Evolutionary conservation across 2,113 vertebrate species (phyloP), one percentile per base, ranked within the genome.

Genomic region (Strix uralensis): DNA sequence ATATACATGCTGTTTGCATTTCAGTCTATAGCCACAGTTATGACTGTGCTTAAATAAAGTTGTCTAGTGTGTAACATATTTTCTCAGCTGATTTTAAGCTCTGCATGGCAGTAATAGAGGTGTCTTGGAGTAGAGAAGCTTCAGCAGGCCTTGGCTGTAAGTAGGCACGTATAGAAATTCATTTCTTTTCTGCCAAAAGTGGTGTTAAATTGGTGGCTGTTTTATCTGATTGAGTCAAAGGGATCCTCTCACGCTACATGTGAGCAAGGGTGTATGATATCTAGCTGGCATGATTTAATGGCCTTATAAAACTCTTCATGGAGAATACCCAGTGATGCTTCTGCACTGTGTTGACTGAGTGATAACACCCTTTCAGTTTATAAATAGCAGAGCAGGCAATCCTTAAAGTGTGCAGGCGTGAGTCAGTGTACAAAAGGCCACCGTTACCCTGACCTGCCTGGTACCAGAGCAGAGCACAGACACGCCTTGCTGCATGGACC

Each of bases 71-170:
- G 47, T 72, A 92, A 38, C 74, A 8, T 17, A 7, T 86, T 67
- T 94, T 93, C 81, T 58, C 82, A 74, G 79, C 86, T 94, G 92
- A 51, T 90, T 95, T 95, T 77, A 75, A 62, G 65, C 52, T 92
- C 62, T 94, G 61, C 14, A 1, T 87, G 81, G 86, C 36, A 89
- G 46, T 92, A 93, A 63, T 34, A 73, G 57, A 89, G 66, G 79
- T 52, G 81, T 79, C 65, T 46, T 92, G 57, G 13, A 94, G 88
- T 42, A 81, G 88, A 94, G 96, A 19, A 91, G 74, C 77, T 88
- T 73, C 95, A 85, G 47, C 86, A 91, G 80, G 79, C 74, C 55
- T 27, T 81, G 72, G 46, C 77, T 96, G 72, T 91, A 47, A 92
- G 70, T 6, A 78, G 88, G 75, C 74, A 61, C 9, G 70, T 51